These are phyloP conservation scores for Scaptomyza graminum DNA, from an alignment of 1,140 invertebrate species.

Conservation along the genomic window DNA sequence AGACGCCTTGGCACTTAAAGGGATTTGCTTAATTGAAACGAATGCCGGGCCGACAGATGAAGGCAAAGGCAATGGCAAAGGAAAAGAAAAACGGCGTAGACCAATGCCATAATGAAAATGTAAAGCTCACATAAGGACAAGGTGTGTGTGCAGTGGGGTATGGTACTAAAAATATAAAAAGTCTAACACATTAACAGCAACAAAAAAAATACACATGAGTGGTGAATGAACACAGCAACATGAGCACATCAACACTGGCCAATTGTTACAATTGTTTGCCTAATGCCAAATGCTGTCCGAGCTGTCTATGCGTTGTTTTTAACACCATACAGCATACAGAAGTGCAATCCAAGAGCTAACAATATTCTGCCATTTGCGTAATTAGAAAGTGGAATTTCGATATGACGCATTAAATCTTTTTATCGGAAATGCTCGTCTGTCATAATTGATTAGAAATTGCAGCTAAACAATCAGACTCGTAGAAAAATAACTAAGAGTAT, in stretches of 20 bases:
- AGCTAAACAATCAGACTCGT: too few relatives aligned
- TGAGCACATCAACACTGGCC: constrained; percentile 18
- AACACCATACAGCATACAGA: constrained; percentile 10
- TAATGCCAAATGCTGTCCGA: constrained; percentile 59
- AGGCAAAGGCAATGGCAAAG: constrained; percentile 28
- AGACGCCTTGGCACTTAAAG: constrained; percentile 79
- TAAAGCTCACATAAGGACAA: constrained; percentile 45
- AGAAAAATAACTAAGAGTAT: too few relatives aligned
- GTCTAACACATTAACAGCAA: constrained; percentile 61
- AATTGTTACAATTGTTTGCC: constrained; percentile 55
- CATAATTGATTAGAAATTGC: constrained; percentile 10
- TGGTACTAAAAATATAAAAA: constrained; percentile 49
- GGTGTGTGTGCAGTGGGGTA: neutral
- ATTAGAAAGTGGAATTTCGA: constrained; percentile 40
- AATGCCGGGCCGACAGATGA: constrained; percentile 58
- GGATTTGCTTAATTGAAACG: constrained; percentile 83
- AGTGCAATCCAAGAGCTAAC: constrained; percentile 26
- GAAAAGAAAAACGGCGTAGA: constrained; percentile 23
- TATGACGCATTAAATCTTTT: neutral
- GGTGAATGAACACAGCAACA: constrained; percentile 28
- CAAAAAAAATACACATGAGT: constrained; percentile 64
- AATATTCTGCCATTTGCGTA: constrained; percentile 69
- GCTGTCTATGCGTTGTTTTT: constrained; percentile 20
- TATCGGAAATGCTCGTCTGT: neutral
- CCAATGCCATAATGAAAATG: constrained; percentile 54